Base-by-base conservation (phyloP, 2,888 invertebrate species). In the Ametastegia equiseti region DNA sequence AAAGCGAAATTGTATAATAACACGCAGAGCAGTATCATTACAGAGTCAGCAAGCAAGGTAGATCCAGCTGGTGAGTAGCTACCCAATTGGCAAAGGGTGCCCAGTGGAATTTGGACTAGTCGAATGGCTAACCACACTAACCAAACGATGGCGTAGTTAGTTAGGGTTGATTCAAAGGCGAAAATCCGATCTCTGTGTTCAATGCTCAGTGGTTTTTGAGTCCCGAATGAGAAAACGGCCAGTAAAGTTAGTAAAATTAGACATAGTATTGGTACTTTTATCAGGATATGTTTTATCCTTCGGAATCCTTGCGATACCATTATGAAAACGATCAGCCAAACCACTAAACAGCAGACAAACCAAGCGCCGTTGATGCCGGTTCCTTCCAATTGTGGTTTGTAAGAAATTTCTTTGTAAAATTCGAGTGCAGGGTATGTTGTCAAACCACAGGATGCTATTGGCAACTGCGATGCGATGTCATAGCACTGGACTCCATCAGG, bases 251-350 rank as follows among this genome's bases (percentile, higher is more conserved):
- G 36, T 19, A 11, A n/a, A 19, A 75, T n/a, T 75, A 75, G 13
- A 36, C 75, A 50, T n/a, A n/a, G 6, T 15, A 75, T 30, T 2
- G 75, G 13, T 2, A 54, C 6, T 75, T 36, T 75, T n/a, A 75
- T 54, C 36, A 75, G 75, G 9, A 54, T 19, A 9, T 30, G 23
- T 23, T 50, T 75, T 23, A 75, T 30, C 13, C 75, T 33, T 13
- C 75, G 75, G 54, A 75, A 75, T n/a, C 75, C 75, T 36, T 75
- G 75, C 15, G 75, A 75, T 15, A 75, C 75, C 54, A 75, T 75
- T 13, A 75, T 19, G 54, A 75, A 75, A 13, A 75, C 75, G 50
- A 75, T 33, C 23, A 75, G 19, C 75, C 75, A 75, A 7, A 75
- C 75, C n/a, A 54, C 36, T 4, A 11, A 19, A 54, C 75, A 75